Evolutionary conservation across 2,797 vertebrate species (phyloP).

Genomic region (Podarcis lilfordi): DNA sequence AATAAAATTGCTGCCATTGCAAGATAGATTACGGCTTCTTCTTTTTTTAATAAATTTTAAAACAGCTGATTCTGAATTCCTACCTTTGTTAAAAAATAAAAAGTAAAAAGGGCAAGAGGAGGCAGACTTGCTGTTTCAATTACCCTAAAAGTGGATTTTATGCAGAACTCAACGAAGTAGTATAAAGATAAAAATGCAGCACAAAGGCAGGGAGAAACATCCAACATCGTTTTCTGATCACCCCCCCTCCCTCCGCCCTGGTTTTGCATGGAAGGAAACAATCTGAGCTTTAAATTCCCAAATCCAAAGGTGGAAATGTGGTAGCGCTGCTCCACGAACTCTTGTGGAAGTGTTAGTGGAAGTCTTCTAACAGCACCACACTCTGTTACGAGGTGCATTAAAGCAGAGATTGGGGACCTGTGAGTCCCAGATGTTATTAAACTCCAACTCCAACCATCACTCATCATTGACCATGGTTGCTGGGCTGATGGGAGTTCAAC

Average conservation of each 20-base stretch:
- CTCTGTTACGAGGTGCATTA: not conserved
- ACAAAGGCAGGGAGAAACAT: constrained; percentile 42
- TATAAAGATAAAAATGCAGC: constrained; percentile 48
- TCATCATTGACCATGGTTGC: no score
- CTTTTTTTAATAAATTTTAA: constrained; percentile 76
- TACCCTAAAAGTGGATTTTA: constrained; percentile 66
- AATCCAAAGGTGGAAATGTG: not conserved
- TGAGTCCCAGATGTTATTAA: no score
- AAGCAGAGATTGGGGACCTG: no score
- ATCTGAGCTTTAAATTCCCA: not conserved
- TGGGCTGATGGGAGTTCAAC: no score
- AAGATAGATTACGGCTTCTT: constrained; percentile 70
- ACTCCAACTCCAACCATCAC: no score
- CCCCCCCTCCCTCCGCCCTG: not conserved
- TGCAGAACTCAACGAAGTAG: constrained; percentile 59
- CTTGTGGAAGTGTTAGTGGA: not conserved
- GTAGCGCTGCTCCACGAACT: not conserved
- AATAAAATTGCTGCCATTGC: constrained; percentile 73
- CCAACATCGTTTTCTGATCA: constrained; percentile 30
- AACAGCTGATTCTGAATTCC: constrained; percentile 73
- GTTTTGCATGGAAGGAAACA: constrained; percentile 23
- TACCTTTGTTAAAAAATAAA: constrained; percentile 54
- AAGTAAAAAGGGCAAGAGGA: constrained; percentile 12
- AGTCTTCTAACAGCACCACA: not conserved
- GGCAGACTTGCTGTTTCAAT: constrained; percentile 56